phyloP scores from a whole-genome alignment of 1,140 invertebrate genomes.

The Phocides pigmalion region DNA sequence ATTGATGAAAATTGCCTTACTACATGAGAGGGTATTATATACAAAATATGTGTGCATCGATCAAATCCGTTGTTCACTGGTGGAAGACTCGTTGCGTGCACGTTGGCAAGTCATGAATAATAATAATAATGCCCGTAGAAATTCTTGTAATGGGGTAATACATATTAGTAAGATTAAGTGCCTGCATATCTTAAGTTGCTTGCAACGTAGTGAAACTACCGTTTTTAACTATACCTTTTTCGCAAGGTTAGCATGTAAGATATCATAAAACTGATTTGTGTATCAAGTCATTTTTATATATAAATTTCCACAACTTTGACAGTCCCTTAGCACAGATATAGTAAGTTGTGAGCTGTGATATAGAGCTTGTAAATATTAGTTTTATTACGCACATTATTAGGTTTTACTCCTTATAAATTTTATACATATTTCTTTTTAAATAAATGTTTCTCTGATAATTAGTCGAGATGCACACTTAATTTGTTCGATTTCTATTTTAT shows the following conservation, averaged over 20 bases:
- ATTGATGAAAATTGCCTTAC: too few relatives aligned
- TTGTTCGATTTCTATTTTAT: neutral
- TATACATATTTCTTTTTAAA: conserved; percentile 8
- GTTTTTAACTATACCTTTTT: neutral
- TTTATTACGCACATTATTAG: conserved; percentile 39
- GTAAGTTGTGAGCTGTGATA: conserved; percentile 77
- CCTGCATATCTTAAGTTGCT: conserved; percentile 18
- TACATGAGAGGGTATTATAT: too few relatives aligned
- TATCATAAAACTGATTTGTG: conserved; percentile 7
- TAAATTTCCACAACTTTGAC: conserved; percentile 32
- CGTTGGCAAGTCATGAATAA: too few relatives aligned
- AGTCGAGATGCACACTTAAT: conserved; percentile 25
- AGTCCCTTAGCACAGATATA: conserved; percentile 57
- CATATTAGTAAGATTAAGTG: conserved; percentile 13
- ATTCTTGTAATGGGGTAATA: conserved; percentile 8
- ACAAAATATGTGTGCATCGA: too few relatives aligned
- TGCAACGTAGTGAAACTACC: conserved; percentile 32
- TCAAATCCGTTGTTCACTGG: neutral
- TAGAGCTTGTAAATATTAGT: conserved; percentile 77
- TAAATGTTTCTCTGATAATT: conserved; percentile 5
- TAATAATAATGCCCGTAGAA: neutral
- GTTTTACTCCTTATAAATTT: conserved; percentile 23
- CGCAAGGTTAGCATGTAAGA: conserved; percentile 1
- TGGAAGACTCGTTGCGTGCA: neutral
- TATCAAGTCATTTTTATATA: conserved; percentile 11